Base-by-base conservation (phyloP, 2,113 vertebrate species). In the Anoplopoma fimbria region DNA sequence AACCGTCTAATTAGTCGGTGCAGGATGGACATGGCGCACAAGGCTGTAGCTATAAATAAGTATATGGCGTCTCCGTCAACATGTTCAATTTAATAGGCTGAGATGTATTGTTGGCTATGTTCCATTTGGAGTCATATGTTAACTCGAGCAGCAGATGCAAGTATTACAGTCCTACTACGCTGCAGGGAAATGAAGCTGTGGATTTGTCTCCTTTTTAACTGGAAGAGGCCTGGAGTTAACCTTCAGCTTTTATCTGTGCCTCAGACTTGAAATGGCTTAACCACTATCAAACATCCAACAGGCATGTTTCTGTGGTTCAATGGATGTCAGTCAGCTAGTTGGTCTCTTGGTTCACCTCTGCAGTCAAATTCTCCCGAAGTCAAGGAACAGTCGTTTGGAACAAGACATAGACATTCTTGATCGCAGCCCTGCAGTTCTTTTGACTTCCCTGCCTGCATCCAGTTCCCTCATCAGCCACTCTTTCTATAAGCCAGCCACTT, bases 21-120 rank as follows among this genome's bases (percentile, higher is more conserved):
- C 15, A 23, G 17, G 55, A 81, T 80, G 53, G 68, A 79, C 69
- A 13, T 58, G 45, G 63, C 55, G 34, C 71, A 68, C 82, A 71
- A 34, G 15, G 53, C 77, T 73, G 72, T 12, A n/a, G 53, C 86
- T 86, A 77, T 85, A 83, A 90, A 93, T 89, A 90, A 74, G 47
- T 81, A 77, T 23, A 65, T n/a, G 36, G 40, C 47, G 1, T 82
- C 61, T 70, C 45, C 61, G 57, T 81, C 75, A 82, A 73, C 68
- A 72, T 47, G 80, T 86, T 81, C 75, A 75, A 82, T 87, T 2
- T 13, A 57, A 82, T 75, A 49, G 77, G 75, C 84, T 57, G 86
- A 72, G 81, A 75, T 77, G 19, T 33, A 62, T 76, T 62, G 62
- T 83, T 84, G 86, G 77, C 82, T 27, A 2, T 10, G 63, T 38